These are phyloP conservation scores for Tiphia femorata DNA, from an alignment of 2,888 invertebrate genomes.

Conservation along the genomic window DNA sequence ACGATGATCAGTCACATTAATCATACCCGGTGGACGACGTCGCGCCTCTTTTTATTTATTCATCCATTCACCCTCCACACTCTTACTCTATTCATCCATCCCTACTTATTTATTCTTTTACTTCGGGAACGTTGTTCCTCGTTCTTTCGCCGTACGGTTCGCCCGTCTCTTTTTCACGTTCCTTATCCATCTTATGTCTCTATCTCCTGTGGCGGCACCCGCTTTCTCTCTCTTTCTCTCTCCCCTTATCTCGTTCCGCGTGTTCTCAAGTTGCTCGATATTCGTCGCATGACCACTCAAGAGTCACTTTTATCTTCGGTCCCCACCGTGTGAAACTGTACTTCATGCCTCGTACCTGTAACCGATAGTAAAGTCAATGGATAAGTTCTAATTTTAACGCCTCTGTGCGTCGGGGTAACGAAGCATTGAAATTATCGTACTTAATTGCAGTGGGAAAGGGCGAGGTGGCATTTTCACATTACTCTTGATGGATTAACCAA, in stretches of 20 bases:
- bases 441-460: too few species aligned
- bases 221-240: constrained; percentile 17
- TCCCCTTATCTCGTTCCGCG: constrained; percentile 14
- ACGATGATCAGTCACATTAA: constrained; percentile 53
- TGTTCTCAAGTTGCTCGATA: constrained; percentile 38
- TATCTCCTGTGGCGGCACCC: neutral
- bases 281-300: constrained; percentile 37
- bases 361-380: too few species aligned
- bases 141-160: too few species aligned
- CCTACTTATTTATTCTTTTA: neutral
- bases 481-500: too few species aligned
- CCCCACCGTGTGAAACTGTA: constrained; percentile 10
- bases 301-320: constrained; percentile 26
- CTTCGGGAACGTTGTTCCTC: too few species aligned
- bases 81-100: neutral
- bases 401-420: too few species aligned
- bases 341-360: too few species aligned
- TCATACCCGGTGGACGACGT: constrained; percentile 56
- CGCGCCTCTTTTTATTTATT: constrained; percentile 40
- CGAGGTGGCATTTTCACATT: too few species aligned
- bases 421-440: too few species aligned
- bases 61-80: constrained; percentile 29
- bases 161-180: too few species aligned
- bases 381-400: too few species aligned
- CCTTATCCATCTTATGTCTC: too few species aligned